Conservation (phyloP, 2,888 invertebrate species). For the Amiota minor region DNA sequence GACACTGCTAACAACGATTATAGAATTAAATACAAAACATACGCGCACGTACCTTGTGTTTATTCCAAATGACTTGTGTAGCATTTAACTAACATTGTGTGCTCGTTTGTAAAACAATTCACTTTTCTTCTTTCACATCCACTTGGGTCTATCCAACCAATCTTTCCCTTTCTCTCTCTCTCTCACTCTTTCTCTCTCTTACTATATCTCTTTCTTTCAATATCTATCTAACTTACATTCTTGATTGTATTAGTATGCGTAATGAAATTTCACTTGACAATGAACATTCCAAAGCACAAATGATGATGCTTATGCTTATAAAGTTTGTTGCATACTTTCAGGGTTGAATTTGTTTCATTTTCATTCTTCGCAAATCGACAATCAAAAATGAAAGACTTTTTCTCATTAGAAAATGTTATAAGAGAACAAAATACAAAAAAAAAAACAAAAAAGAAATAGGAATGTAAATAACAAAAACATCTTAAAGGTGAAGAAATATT, state of each 20-base stretch:
- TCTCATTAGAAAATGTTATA: not conserved
- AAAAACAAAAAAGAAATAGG: conserved; percentile 20
- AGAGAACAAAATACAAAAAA: conserved; percentile 36
- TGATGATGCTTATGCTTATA: conserved; percentile 45
- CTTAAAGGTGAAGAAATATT: conserved; percentile 15
- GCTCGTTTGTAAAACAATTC: no score
- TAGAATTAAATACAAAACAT: not conserved
- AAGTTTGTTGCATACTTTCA: conserved; percentile 49
- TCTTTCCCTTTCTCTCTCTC: no score
- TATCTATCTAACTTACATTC: not conserved
- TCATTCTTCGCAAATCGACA: conserved; percentile 1
- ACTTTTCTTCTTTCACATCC: no score
- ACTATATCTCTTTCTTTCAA: no score
- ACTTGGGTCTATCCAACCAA: no score
- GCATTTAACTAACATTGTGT: conserved; percentile 24
- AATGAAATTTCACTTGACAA: conserved; percentile 11
- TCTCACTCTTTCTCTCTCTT: no score
- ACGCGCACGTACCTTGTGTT: conserved; percentile 58
- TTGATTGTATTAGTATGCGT: not conserved
- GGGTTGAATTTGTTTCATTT: conserved; percentile 42
- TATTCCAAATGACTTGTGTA: conserved; percentile 59
- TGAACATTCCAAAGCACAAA: conserved; percentile 38
- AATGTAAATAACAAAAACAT: conserved; percentile 35
- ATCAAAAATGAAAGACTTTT: conserved; percentile 15
- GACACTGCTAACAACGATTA: conserved; percentile 12